Percentiles rank a stretch among this genome's conserved stretches.
phyloP scores from a whole-genome alignment of 2,888 invertebrate species.

The Xylophagus ater region DNA sequence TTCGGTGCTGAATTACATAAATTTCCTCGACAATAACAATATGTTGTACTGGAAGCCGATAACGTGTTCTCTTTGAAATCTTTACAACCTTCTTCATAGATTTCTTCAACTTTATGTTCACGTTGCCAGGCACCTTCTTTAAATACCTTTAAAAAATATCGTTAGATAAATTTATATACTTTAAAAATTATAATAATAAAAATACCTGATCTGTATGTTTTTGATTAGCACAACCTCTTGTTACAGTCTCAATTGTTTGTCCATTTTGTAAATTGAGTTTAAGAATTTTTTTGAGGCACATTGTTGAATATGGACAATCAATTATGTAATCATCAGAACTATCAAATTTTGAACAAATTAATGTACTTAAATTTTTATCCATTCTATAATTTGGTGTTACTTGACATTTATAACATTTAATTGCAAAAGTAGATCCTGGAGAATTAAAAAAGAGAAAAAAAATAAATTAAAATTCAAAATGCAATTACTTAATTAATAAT shows the following conservation, averaged over 20 bases:
- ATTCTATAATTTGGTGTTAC: slow-evolving; percentile 47
- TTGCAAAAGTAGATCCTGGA: slow-evolving; percentile 33
- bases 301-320: slow-evolving; percentile 69
- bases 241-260: slow-evolving; percentile 30
- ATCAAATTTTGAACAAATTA: slow-evolving; percentile 66
- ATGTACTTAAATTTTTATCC: slow-evolving; percentile 47
- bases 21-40: slow-evolving; percentile 65
- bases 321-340: slow-evolving; percentile 56
- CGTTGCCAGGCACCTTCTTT: slow-evolving; percentile 53
- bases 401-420: slow-evolving; percentile 66
- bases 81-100: slow-evolving; percentile 61
- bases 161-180: slow-evolving; percentile 2
- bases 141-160: slow-evolving; percentile 42
- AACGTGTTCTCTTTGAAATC: slow-evolving; percentile 50
- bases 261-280: slow-evolving; percentile 54
- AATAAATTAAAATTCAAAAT: no score
- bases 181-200: slow-evolving; percentile 1
- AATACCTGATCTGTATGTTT: slow-evolving; percentile 44
- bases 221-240: slow-evolving; percentile 64
- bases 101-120: slow-evolving; percentile 53
- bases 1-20: slow-evolving; percentile 54
- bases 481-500: no score
- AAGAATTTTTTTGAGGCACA: slow-evolving; percentile 68
- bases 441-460: slow-evolving; percentile 13
- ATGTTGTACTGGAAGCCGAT: slow-evolving; percentile 32